Percentiles rank a stretch among this genome's conserved stretches.
These are phyloP conservation scores for Syrphus vitripennis DNA, from an alignment of 2,888 invertebrate species.

Conservation along the genomic window DNA sequence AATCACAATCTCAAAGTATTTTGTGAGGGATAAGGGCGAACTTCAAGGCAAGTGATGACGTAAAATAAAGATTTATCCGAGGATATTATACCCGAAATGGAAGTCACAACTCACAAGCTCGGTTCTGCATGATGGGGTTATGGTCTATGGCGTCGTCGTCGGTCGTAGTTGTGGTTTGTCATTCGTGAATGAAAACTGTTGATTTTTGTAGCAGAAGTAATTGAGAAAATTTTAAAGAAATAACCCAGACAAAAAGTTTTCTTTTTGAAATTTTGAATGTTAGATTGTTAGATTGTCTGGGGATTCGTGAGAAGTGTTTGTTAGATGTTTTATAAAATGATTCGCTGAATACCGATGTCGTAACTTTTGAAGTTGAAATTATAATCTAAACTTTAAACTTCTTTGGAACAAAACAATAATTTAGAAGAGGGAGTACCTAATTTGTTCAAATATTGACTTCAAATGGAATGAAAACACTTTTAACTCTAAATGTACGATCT, in stretches of 20 bases:
- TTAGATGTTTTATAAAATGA: too few species aligned
- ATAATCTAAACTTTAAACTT: too few species aligned
- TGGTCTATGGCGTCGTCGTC: too few species aligned
- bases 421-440: too few species aligned
- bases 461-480: too few species aligned
- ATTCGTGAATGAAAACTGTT: conserved; percentile 9
- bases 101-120: not conserved
- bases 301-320: not conserved
- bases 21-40: not conserved
- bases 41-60: not conserved
- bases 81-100: not conserved
- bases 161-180: not conserved
- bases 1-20: not conserved
- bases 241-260: not conserved
- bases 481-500: too few species aligned
- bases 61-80: not conserved
- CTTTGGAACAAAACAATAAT: too few species aligned
- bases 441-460: too few species aligned
- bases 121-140: not conserved
- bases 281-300: not conserved
- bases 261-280: not conserved
- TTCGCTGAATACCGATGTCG: too few species aligned
- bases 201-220: not conserved
- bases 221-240: not conserved
- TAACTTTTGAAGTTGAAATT: too few species aligned